phyloP scores from a whole-genome alignment of 2,797 vertebrate genomes.

The Anableps anableps region DNA sequence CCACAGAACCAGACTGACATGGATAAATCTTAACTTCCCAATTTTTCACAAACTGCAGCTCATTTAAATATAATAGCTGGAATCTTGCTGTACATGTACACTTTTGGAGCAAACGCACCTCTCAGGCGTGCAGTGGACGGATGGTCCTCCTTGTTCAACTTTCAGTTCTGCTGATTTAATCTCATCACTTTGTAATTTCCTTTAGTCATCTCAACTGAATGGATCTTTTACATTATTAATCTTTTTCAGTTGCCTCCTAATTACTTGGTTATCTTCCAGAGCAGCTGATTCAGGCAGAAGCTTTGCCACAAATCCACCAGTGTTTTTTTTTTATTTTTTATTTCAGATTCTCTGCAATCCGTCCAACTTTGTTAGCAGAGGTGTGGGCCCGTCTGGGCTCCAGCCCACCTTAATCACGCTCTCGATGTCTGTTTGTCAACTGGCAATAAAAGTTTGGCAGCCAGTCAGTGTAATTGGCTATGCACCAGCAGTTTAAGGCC shows the following conservation, averaged over 20 bases:
- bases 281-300: conserved; percentile 38
- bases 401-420: conserved; percentile 62
- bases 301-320: conserved; percentile 27
- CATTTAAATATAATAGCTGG: neutral
- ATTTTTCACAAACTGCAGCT: neutral
- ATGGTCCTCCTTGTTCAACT: neutral
- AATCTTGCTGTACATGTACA: neutral
- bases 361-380: conserved; percentile 44
- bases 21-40: neutral
- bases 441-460: conserved; percentile 60
- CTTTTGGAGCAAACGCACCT: neutral
- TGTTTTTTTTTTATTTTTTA: conserved; percentile 30
- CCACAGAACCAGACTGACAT: too few relatives aligned
- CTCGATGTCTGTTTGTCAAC: conserved; percentile 68
- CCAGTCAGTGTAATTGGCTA: conserved; percentile 73
- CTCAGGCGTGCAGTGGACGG: neutral
- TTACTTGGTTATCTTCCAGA: conserved; percentile 35
- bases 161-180: conserved; percentile 6
- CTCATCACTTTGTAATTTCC: neutral
- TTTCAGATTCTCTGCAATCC: conserved; percentile 43
- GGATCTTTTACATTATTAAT: conserved; percentile 12
- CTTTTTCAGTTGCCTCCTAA: conserved; percentile 20
- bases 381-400: conserved; percentile 40
- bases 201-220: conserved; percentile 13
- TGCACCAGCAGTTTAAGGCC: conserved; percentile 68